phyloP scores from a whole-genome alignment of 2,888 invertebrate genomes.

The Chrysopilus asiliformis region DNA sequence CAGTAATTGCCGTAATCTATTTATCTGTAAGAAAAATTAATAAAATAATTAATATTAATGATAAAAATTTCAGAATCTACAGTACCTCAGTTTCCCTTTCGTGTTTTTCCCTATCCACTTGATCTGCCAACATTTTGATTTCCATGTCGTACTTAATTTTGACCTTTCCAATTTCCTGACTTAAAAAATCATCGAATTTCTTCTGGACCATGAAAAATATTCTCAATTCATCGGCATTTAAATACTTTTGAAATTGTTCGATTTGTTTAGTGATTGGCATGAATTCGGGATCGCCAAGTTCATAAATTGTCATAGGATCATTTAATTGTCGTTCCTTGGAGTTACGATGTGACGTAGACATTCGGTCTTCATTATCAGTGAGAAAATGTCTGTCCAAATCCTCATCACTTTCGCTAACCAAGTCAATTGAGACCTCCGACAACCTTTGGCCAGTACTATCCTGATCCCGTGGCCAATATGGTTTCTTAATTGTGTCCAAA shows the following conservation, averaged over 20 bases:
- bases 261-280: conserved; percentile 32
- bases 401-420: conserved; percentile 34
- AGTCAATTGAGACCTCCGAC: conserved; percentile 35
- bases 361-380: conserved; percentile 27
- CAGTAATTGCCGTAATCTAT: conserved; percentile 40
- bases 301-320: not conserved
- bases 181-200: conserved; percentile 42
- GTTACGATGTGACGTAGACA: conserved; percentile 22
- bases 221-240: conserved; percentile 31
- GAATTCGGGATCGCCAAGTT: conserved; percentile 20
- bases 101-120: conserved; percentile 44
- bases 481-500: conserved; percentile 31
- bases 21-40: conserved; percentile 16
- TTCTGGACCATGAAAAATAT: conserved; percentile 38
- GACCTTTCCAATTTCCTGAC: conserved; percentile 41
- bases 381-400: conserved; percentile 29
- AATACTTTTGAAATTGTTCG: conserved; percentile 31
- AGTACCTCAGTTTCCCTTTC: conserved; percentile 42
- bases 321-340: conserved; percentile 24
- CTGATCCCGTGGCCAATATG: conserved; percentile 22
- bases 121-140: conserved; percentile 26
- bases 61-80: too few species aligned
- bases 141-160: conserved; percentile 29
- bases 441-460: conserved; percentile 32
- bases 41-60: conserved; percentile 5